Evolutionary conservation across 2,888 invertebrate species (phyloP).

Genomic region (Spodoptera exigua): DNA sequence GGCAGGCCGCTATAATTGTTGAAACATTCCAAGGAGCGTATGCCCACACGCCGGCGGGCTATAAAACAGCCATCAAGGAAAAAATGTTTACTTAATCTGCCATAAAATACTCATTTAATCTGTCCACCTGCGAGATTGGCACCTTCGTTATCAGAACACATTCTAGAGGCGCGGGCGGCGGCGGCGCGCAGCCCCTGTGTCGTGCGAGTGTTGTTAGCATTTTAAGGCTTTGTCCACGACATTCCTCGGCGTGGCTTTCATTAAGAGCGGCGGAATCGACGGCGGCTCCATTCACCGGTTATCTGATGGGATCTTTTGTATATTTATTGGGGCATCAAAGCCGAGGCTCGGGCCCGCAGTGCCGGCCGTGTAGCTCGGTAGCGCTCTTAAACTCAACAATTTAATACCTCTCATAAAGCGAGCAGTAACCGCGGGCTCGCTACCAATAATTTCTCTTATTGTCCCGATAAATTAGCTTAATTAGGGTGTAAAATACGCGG

Average conservation of each 20-base stretch:
- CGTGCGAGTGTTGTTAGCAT: constrained; percentile 72
- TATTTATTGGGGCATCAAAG: constrained; percentile 84
- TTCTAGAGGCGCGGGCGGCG: constrained; percentile 58
- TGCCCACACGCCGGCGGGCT: constrained; percentile 47
- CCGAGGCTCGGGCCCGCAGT: constrained; percentile 45
- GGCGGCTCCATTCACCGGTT: constrained; percentile 67
- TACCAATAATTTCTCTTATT: constrained; percentile 85
- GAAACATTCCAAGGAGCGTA: constrained; percentile 13
- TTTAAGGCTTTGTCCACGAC: constrained; percentile 71
- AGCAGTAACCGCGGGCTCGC: constrained; percentile 69
- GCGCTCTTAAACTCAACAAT: constrained; percentile 81
- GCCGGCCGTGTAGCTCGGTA: constrained; percentile 81
- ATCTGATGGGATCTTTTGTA: constrained; percentile 81
- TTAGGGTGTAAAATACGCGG: constrained; percentile 86
- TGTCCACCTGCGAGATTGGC: constrained; percentile 70
- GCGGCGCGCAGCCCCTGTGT: constrained; percentile 43
- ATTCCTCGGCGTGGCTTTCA: constrained; percentile 70
- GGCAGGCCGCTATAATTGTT: constrained; percentile 16
- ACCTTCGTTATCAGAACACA: constrained; percentile 73
- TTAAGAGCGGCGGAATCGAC: constrained; percentile 63
- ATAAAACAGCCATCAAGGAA: constrained; percentile 62
- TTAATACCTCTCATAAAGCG: constrained; percentile 86
- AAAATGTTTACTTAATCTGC: constrained; percentile 66
- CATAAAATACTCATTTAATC: constrained; percentile 76
- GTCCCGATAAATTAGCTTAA: constrained; percentile 89